Evolutionary conservation across 2,113 vertebrate species (phyloP).

Genomic region (Megaleporinus macrocephalus): DNA sequence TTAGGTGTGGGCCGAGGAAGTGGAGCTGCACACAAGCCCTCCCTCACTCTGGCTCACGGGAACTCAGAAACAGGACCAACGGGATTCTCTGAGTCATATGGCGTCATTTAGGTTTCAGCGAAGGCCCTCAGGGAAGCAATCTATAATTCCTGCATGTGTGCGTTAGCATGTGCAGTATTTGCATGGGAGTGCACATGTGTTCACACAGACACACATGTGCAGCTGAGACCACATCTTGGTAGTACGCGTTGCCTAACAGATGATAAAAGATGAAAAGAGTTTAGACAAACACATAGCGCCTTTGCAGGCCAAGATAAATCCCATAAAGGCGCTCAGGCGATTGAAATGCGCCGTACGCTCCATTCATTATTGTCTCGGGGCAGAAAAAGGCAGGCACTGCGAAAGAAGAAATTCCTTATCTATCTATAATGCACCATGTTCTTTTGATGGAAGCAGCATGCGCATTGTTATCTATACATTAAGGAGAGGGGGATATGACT

Average conservation of each 20-base stretch:
- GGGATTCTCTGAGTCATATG: slow-evolving; percentile 41
- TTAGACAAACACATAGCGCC: slow-evolving; percentile 5
- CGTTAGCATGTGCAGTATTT: slow-evolving; percentile 4
- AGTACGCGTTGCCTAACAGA: not conserved
- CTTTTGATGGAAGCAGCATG: slow-evolving; percentile 36
- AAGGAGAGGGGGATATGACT: slow-evolving; percentile 21
- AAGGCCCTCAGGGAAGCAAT: slow-evolving; percentile 21
- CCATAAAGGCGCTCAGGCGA: slow-evolving; percentile 15
- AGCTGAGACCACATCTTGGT: slow-evolving; percentile 22
- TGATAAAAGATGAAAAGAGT: slow-evolving; percentile 25
- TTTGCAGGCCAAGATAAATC: slow-evolving; percentile 37
- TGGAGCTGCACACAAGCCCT: not conserved
- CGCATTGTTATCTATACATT: slow-evolving; percentile 47
- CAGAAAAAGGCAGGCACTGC: not conserved
- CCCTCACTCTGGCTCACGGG: not conserved
- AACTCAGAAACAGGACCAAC: slow-evolving; percentile 36
- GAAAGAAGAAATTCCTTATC: slow-evolving; percentile 19
- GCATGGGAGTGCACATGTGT: slow-evolving; percentile 9
- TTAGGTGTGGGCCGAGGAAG: slow-evolving; percentile 17
- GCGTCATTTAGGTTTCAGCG: slow-evolving; percentile 31
- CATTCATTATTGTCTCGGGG: slow-evolving; percentile 15
- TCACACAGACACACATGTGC: slow-evolving; percentile 2
- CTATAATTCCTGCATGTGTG: slow-evolving; percentile 27
- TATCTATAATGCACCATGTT: slow-evolving; percentile 25
- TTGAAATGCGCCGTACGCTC: slow-evolving; percentile 7